Conservation (phyloP, 2,888 invertebrate species). For the Pteria penguin region DNA sequence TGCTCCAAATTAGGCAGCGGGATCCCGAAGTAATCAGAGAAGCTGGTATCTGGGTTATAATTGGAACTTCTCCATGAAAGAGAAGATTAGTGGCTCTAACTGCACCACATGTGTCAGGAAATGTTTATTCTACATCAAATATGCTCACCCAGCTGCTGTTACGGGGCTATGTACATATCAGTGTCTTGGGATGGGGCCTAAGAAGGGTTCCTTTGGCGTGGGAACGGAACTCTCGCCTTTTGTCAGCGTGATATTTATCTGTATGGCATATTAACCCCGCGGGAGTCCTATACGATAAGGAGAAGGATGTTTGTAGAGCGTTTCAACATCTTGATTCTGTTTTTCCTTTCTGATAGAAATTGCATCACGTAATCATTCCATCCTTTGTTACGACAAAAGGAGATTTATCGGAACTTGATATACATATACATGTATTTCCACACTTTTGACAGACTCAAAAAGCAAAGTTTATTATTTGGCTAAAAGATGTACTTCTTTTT, state of each 20-base stretch:
- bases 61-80: conserved; percentile 34
- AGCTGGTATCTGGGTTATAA: conserved; percentile 27
- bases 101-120: conserved; percentile 19
- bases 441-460: too few species aligned
- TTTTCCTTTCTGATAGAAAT: too few species aligned
- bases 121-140: conserved; percentile 30
- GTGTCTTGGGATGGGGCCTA: background rate
- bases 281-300: too few species aligned
- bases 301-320: too few species aligned
- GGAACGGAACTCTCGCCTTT: background rate
- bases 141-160: conserved; percentile 11
- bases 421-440: too few species aligned
- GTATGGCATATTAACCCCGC: too few species aligned
- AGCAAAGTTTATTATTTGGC: too few species aligned
- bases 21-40: conserved; percentile 25
- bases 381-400: too few species aligned
- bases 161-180: background rate
- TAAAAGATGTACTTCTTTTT: too few species aligned
- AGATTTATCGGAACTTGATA: too few species aligned
- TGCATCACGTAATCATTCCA: too few species aligned
- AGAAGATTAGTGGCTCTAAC: conserved; percentile 14
- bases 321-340: too few species aligned
- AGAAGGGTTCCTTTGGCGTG: background rate
- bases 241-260: background rate
- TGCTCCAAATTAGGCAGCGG: conserved; percentile 30